Conservation (phyloP, 2,888 invertebrate genomes). For the Camponotus fellah region DNA sequence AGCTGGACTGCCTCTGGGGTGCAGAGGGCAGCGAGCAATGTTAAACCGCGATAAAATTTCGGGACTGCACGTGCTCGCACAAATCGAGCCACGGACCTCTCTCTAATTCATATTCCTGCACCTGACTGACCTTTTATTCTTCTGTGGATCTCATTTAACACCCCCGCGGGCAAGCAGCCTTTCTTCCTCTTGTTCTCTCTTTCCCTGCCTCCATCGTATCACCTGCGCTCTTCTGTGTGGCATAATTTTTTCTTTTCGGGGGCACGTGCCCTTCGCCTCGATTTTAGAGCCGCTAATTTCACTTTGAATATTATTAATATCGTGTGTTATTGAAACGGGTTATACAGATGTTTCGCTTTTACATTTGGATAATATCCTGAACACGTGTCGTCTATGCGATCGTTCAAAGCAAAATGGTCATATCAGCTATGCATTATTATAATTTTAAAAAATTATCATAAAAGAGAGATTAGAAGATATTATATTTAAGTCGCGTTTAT, state of each 20-base stretch:
- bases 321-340: slow-evolving; percentile 48
- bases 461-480: slow-evolving; percentile 11
- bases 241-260: slow-evolving; percentile 63
- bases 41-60: slow-evolving; percentile 68
- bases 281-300: slow-evolving; percentile 81
- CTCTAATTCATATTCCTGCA: slow-evolving; percentile 84
- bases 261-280: slow-evolving; percentile 72
- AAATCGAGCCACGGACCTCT: slow-evolving; percentile 63
- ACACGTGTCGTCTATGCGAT: slow-evolving; percentile 18
- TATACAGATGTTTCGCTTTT: slow-evolving; percentile 50
- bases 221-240: slow-evolving; percentile 61
- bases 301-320: slow-evolving; percentile 83
- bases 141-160: slow-evolving; percentile 84
- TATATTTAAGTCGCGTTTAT: background rate
- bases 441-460: slow-evolving; percentile 18
- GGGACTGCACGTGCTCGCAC: slow-evolving; percentile 70
- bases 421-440: background rate
- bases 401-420: background rate
- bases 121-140: slow-evolving; percentile 84
- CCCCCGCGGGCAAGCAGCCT: slow-evolving; percentile 82
- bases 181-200: background rate
- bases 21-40: slow-evolving; percentile 58
- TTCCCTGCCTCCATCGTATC: slow-evolving; percentile 59
- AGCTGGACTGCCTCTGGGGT: slow-evolving; percentile 57
- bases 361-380: slow-evolving; percentile 15